Evolutionary conservation across 2,797 vertebrate species (phyloP), one percentile per base, ranked within the genome.

Genomic region (Ambastaia sidthimunki): DNA sequence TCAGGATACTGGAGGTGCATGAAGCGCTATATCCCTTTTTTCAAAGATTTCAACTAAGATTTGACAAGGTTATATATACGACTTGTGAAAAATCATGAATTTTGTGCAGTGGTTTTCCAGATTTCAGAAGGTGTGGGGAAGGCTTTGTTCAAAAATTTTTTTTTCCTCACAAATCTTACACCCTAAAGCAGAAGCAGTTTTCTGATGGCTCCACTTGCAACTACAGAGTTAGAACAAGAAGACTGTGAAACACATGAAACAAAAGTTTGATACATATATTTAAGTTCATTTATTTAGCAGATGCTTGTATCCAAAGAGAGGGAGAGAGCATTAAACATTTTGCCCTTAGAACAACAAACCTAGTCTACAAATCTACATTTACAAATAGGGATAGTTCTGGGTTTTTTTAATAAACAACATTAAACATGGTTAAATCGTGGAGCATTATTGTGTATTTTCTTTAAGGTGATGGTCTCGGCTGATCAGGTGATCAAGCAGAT

Each of bases 51-150:
- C 77, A 77, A 55, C 72, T 52, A 79, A 65, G 71, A 76, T 71
- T 85, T 83, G 75, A 81, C 69, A 71, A 66, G 57, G 83, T 74
- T 84, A 75, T 85, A 75, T 87, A 85, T 79, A 87, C 76, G 72
- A 83, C 62, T 83, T 78, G 54, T 86, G 85, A 87, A 89, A 87
- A 82, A 69, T 68, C 59, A 81, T 85, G 71, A 86, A 82, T 82
- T 75, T 37, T 62, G 9, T 79, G 81, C 37, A 85, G 84, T 62
- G 13, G 76, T 70, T 88, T 89, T 86, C 88, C 83, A 88, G 88
- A 76, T 84, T 80, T 85, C 69, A 82, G 59, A 82, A 80, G 74
- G 69, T 48, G 63, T 82, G 78, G 66, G 80, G 31, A 57, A 66
- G 7, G 0, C 82, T 83, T 82, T 59, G 54, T 50, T 48, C 55